Base-by-base conservation (phyloP, 2,888 invertebrate genomes). In the Stegana nigrithorax region DNA sequence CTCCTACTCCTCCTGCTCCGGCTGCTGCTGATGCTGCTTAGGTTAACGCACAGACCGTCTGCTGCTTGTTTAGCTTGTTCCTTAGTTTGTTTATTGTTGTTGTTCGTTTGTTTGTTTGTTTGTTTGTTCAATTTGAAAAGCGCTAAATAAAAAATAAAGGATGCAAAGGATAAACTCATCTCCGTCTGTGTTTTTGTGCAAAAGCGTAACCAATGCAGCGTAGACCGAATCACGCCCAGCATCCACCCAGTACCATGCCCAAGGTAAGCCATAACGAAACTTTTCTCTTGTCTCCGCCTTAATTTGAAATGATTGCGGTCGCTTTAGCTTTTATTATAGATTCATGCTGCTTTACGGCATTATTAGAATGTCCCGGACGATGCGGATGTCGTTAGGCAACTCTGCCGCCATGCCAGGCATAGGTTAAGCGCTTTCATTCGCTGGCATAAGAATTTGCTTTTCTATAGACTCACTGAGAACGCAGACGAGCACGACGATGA, bases 301-400 rank as follows among this genome's bases (percentile, higher is more conserved):
- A 55, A 55, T 55, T 55, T 55, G 53, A 55, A 55, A 55, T 55
- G 53, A 55, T 55, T 55, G 53, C 53, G 53, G 53, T 55, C 53
- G 75, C 77, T 74, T 66, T 78, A 67, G 73, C 71, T 73, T 79
- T 79, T 64, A 72, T 70, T 72, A 67, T 67, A 67, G 63, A 61
- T 67, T 61, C 63, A 67, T 65, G 61, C 66, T 67, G 62, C 67
- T 67, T 69, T 69, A 63, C 70, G 53, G 32, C 53, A 36, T 55
- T 55, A 55, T 55, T 55, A 55, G 53, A n/a, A n/a, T n/a, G n/a
- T n/a, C n/a, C n/a, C n/a, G n/a, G n/a, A n/a, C n/a, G n/a, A n/a
- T n/a, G n/a, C n/a, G n/a, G n/a, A n/a, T n/a, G n/a, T n/a, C n/a
- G n/a, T n/a, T n/a, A 5, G 14, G 39, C 39, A 39, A 10, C 12